Conservation (phyloP, 2,113 vertebrate genomes). For the Apistogramma diplotaenia region DNA sequence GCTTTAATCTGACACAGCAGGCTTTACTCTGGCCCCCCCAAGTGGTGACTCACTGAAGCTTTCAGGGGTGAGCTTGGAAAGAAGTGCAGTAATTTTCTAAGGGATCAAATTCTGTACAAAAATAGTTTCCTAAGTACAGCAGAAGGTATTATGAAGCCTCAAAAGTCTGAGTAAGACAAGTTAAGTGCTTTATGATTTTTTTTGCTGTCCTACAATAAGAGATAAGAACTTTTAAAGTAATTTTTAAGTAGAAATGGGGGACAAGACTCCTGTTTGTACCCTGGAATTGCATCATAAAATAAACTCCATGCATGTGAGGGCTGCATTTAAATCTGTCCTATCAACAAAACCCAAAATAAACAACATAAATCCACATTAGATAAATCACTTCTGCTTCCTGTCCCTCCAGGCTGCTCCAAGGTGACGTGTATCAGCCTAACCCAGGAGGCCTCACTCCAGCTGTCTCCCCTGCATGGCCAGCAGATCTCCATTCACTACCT, state of each 20-base stretch:
- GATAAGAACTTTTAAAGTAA: not conserved
- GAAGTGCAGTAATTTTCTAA: not conserved
- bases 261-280: not conserved
- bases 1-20: not conserved
- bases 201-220: not conserved
- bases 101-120: not conserved
- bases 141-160: not conserved
- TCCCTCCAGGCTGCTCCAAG: slow-evolving; percentile 90
- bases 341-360: not conserved
- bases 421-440: slow-evolving; percentile 97
- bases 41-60: not conserved
- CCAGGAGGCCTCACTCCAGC: slow-evolving; percentile 89
- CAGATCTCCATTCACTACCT: slow-evolving; percentile 95
- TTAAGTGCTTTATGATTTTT: not conserved
- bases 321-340: not conserved
- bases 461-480: slow-evolving; percentile 91
- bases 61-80: not conserved
- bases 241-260: not conserved
- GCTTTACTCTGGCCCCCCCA: slow-evolving; percentile 45
- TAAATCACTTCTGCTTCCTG: not conserved
- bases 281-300: not conserved
- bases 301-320: not conserved
- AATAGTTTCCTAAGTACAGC: not conserved
- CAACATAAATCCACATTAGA: not conserved
- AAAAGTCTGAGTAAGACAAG: not conserved